These are phyloP conservation scores for Alviniconcha marisindica DNA, from an alignment of 1,140 invertebrate species.

Conservation along the genomic window DNA sequence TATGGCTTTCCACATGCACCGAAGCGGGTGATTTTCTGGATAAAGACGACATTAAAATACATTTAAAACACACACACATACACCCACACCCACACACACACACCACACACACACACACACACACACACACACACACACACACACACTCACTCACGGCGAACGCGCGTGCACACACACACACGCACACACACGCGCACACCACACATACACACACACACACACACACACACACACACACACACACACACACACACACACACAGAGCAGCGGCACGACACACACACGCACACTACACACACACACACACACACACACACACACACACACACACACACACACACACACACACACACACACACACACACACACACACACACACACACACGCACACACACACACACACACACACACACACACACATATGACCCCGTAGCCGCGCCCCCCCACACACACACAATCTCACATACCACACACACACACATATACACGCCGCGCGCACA, in stretches of 20 bases:
- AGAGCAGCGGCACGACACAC: neutral
- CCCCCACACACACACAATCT: neutral
- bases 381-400: neutral
- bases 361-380: conserved; percentile 6
- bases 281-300: neutral
- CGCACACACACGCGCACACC: neutral
- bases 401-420: neutral
- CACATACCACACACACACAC: neutral
- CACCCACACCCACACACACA: neutral
- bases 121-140: conserved; percentile 17
- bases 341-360: neutral
- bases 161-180: conserved; percentile 18
- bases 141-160: conserved; percentile 3
- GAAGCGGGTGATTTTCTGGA: too few species aligned
- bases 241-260: neutral
- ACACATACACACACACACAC: neutral
- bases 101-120: neutral
- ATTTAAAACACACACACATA: too few species aligned
- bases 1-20: too few species aligned
- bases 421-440: neutral
- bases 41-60: too few species aligned
- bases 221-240: neutral
- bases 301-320: neutral
- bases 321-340: neutral
- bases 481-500: too few species aligned